Conservation (phyloP, 2,113 vertebrate species). For the Procapra przewalskii region DNA sequence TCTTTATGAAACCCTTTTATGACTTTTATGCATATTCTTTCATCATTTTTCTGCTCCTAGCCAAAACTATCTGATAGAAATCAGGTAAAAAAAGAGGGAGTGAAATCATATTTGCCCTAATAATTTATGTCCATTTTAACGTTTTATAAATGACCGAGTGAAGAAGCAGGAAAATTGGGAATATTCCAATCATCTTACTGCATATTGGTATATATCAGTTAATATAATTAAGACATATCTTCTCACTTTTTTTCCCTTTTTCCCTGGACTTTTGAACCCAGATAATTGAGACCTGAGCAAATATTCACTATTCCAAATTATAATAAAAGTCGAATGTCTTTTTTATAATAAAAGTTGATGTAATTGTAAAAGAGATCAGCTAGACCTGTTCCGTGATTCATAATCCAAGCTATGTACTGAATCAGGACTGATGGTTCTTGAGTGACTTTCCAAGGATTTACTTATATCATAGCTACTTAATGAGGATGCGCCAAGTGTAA, state of each 20-base stretch:
- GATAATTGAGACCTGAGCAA: not conserved
- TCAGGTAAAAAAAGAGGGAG: not conserved
- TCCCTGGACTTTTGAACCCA: not conserved
- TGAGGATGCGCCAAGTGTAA: not conserved
- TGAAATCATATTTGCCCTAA: not conserved
- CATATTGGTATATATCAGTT: not conserved
- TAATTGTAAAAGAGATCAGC: not conserved
- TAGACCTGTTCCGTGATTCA: not conserved
- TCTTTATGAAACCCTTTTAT: constrained; percentile 2
- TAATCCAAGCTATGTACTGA: not conserved
- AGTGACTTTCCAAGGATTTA: not conserved
- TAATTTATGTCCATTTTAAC: not conserved
- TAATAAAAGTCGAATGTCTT: not conserved
- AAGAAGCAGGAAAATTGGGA: not conserved
- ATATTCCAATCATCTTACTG: not conserved
- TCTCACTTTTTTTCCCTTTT: not conserved
- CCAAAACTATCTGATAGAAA: not conserved
- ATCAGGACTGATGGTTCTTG: not conserved
- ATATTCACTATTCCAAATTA: not conserved
- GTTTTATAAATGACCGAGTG: not conserved
- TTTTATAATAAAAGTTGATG: not conserved
- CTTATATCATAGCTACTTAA: not conserved
- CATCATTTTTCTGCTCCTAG: not conserved
- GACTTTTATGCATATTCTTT: not conserved
- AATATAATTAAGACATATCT: not conserved